These are phyloP conservation scores for Novumbra hubbsi DNA, from an alignment of 2,797 vertebrate genomes.

Conservation along the genomic window DNA sequence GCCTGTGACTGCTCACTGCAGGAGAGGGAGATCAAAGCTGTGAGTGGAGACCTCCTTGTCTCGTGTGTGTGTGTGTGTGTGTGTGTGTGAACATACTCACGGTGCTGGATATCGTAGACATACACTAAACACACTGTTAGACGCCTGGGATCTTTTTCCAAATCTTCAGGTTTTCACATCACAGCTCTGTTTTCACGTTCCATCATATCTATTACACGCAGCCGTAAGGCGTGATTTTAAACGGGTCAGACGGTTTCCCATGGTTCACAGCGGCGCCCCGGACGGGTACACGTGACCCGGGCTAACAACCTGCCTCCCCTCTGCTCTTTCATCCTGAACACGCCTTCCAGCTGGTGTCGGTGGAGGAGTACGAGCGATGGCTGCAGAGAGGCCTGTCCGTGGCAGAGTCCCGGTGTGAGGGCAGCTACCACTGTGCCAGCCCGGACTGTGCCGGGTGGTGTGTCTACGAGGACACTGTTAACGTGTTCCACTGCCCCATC, in stretches of 20 bases:
- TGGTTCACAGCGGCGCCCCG: too few species aligned
- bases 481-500: constrained; percentile 83
- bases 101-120: not conserved
- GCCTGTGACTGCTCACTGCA: constrained; percentile 80
- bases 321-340: not conserved
- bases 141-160: too few species aligned
- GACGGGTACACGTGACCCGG: not conserved
- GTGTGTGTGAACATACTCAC: not conserved
- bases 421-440: constrained; percentile 85
- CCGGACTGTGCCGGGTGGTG: constrained; percentile 85
- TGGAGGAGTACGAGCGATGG: constrained; percentile 82
- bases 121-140: not conserved
- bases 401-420: constrained; percentile 83
- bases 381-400: constrained; percentile 80
- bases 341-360: constrained; percentile 73
- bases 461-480: constrained; percentile 82
- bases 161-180: too few species aligned
- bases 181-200: too few species aligned
- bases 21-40: constrained; percentile 85
- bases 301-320: not conserved
- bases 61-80: not conserved
- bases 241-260: too few species aligned
- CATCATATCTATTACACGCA: too few species aligned
- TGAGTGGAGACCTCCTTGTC: constrained; percentile 59
- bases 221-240: too few species aligned